These are phyloP conservation scores for Lanius ludovicianus DNA, from an alignment of 2,113 vertebrate genomes.

Conservation along the genomic window DNA sequence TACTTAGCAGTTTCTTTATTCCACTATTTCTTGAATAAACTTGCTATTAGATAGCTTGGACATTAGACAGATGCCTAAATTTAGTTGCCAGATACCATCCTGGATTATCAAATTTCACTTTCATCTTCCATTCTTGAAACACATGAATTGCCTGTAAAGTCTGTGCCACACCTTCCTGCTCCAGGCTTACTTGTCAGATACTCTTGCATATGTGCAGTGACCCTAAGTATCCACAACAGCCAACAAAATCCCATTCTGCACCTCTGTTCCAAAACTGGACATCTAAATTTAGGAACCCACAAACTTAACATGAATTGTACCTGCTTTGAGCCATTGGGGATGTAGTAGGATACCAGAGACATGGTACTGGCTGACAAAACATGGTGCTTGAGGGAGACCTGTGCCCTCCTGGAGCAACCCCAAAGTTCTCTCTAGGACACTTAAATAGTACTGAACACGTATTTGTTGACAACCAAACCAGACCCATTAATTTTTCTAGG, in stretches of 20 bases:
- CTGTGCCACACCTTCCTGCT: neutral
- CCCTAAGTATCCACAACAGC: accelerated
- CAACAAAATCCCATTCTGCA: neutral
- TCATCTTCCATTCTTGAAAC: neutral
- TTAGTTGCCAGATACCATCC: neutral
- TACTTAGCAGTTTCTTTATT: neutral
- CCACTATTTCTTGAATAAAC: conserved; percentile 15
- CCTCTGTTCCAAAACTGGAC: neutral
- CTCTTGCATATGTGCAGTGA: neutral
- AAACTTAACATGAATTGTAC: neutral
- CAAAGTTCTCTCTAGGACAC: neutral
- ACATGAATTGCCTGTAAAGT: neutral
- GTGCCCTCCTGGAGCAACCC: neutral
- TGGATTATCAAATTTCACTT: neutral
- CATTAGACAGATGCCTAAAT: neutral
- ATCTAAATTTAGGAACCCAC: neutral
- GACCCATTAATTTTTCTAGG: neutral
- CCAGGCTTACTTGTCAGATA: neutral
- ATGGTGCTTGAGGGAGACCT: neutral
- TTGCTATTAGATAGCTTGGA: neutral
- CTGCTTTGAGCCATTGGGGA: neutral
- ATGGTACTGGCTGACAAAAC: accelerated
- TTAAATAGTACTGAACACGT: neutral
- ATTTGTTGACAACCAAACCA: neutral
- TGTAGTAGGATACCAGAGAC: neutral